phyloP scores from a whole-genome alignment of 2,888 invertebrate species.

The Drosophila nigritarsus region DNA sequence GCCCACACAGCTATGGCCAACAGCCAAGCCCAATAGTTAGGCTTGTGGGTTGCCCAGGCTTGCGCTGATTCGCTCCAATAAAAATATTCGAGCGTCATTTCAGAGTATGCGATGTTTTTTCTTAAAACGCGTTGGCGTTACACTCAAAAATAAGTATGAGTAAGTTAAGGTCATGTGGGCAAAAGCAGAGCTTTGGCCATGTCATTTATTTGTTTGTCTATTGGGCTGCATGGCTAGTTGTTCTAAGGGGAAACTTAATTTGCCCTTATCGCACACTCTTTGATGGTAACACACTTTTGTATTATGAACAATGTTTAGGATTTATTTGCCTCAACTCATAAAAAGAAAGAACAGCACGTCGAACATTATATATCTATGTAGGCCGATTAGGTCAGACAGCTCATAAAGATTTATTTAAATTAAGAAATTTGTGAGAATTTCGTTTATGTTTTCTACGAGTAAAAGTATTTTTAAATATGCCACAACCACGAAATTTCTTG shows the following conservation, averaged over 20 bases:
- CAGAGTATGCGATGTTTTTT: slow-evolving; percentile 23
- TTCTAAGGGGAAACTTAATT: slow-evolving; percentile 7
- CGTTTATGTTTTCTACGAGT: neutral
- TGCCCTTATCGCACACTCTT: slow-evolving; percentile 4
- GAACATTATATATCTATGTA: neutral
- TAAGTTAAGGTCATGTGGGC: neutral
- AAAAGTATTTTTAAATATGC: neutral
- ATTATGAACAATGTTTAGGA: neutral
- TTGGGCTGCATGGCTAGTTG: slow-evolving; percentile 1
- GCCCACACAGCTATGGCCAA: neutral
- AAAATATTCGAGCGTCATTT: slow-evolving; percentile 24
- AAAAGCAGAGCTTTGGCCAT: slow-evolving; percentile 9
- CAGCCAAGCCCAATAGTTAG: slow-evolving; percentile 66
- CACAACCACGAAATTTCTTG: neutral
- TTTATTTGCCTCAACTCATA: neutral
- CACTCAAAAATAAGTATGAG: slow-evolving; percentile 34
- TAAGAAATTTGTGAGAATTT: neutral
- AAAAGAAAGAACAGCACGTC: neutral
- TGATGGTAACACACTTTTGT: neutral
- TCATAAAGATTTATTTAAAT: neutral
- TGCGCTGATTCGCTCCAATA: slow-evolving; percentile 70
- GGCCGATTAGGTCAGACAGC: neutral
- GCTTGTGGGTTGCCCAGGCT: slow-evolving; percentile 41
- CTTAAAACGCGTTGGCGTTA: slow-evolving; percentile 37
- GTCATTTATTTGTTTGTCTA: slow-evolving; percentile 15